Base-by-base conservation (phyloP, 2,888 invertebrate genomes). In the Cantharis rustica region DNA sequence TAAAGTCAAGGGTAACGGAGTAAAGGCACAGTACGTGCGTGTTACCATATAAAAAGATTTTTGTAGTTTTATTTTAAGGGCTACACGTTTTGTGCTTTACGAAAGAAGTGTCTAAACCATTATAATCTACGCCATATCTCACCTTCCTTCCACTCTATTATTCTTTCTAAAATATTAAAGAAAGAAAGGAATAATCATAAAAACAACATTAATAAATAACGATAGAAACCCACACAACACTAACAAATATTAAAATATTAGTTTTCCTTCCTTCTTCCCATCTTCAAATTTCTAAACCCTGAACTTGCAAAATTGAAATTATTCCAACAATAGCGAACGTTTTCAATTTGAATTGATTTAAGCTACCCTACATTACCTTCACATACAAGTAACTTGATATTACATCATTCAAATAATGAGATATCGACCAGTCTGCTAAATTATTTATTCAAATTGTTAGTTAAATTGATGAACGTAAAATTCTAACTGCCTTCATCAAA, bases 91-190 rank as follows among this genome's bases (percentile, higher is more conserved):
- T 20, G 66, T 66, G 47, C 66, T 17, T 16, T 72, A 72, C 72
- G 64, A 72, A 72, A 72, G 72, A 15, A 72, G 64, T 72, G 72
- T 72, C 66, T 72, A 61, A 66, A 61, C 20, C 72, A 27, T 64
- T 72, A 66, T 72, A 31, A 72, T 47, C 66, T 72, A 23, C 66
- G 61, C 72, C 68, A 72, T 72, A 72, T 17, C 66, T 20, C 15
- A 66, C 64, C 64, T 66, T 66, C 17, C 17, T 47, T 47, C 61
- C 66, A 31, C 66, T 64, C 68, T 16, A 72, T 72, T 63, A 16
- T 27, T 16, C 69, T 31, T 27, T 31, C 23, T 27, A 64, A 31
- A 9, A 11, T 66, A 31, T 72, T 47, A 66, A 69, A 69, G 27
- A 72, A 47, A 47, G 47, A 47, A n/a, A 47, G n/a, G 47, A n/a